phyloP scores from a whole-genome alignment of 92 coral and sea anemone genomes.

The Epizoanthus scotinus region DNA sequence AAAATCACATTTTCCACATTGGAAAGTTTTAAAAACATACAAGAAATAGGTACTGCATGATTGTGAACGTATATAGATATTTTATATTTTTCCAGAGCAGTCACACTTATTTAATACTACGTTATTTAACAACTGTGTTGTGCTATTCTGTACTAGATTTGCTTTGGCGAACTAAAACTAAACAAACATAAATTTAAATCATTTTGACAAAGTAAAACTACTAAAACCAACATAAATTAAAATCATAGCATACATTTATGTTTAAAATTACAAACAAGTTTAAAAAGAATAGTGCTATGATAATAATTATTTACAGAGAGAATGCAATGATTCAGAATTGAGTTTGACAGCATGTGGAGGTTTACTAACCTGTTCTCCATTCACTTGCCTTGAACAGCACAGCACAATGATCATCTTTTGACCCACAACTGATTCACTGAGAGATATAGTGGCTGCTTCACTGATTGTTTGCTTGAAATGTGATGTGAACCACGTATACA shows the following conservation, averaged over 20 bases:
- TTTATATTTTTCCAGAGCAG: not conserved
- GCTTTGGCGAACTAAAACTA: not conserved
- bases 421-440: constrained; percentile 14
- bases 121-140: constrained; percentile 3
- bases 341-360: not conserved
- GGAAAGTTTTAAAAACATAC: too few species aligned
- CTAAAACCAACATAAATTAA: constrained; percentile 15
- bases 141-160: not conserved
- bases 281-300: not conserved
- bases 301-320: too few species aligned
- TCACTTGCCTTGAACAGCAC: constrained; percentile 28
- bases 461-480: constrained; percentile 9
- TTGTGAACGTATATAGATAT: too few species aligned
- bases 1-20: too few species aligned
- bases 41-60: too few species aligned
- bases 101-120: not conserved
- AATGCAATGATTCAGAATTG: not conserved
- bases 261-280: not conserved
- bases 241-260: constrained; percentile 4
- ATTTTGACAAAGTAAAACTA: not conserved
- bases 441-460: constrained; percentile 8
- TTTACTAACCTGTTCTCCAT: constrained; percentile 19
- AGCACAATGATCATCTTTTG: constrained; percentile 16
- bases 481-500: constrained; percentile 1
- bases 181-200: not conserved